A percentile compares a stretch with the other conserved stretches of the same genome.
Evolutionary conservation across 2,113 vertebrate species (phyloP).

Genomic region (Actenoides lindsayi): DNA sequence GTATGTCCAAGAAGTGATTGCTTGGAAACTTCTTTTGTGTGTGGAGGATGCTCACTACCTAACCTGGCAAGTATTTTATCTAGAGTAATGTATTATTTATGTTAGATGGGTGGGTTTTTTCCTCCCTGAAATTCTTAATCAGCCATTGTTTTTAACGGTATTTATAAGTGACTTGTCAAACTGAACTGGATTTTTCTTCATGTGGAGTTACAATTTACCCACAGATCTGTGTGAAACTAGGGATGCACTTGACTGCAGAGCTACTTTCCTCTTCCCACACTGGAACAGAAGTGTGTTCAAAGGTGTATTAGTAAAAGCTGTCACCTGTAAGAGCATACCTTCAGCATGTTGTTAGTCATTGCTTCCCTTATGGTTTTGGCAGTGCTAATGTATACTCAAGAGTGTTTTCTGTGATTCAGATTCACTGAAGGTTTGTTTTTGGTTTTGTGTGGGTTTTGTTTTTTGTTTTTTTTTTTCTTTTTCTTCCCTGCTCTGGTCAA

Average conservation of each 20-base stretch:
- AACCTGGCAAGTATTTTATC: not conserved
- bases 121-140: fast-evolving
- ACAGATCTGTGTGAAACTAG: not conserved
- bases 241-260: not conserved
- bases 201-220: not conserved
- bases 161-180: not conserved
- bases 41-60: not conserved
- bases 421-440: not conserved
- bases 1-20: not conserved
- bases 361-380: not conserved
- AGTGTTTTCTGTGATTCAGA: not conserved
- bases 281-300: not conserved
- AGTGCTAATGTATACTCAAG: not conserved
- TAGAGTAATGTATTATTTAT: not conserved
- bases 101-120: fast-evolving
- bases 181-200: not conserved
- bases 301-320: not conserved
- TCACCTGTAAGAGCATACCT: not conserved
- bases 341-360: not conserved
- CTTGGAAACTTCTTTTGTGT: not conserved
- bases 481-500: not conserved
- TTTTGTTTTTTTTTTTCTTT: not conserved
- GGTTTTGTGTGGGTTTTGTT: not conserved
- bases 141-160: not conserved
- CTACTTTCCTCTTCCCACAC: not conserved